phyloP scores from a whole-genome alignment of 2,888 invertebrate species.

The Tricholauxania praeusta region DNA sequence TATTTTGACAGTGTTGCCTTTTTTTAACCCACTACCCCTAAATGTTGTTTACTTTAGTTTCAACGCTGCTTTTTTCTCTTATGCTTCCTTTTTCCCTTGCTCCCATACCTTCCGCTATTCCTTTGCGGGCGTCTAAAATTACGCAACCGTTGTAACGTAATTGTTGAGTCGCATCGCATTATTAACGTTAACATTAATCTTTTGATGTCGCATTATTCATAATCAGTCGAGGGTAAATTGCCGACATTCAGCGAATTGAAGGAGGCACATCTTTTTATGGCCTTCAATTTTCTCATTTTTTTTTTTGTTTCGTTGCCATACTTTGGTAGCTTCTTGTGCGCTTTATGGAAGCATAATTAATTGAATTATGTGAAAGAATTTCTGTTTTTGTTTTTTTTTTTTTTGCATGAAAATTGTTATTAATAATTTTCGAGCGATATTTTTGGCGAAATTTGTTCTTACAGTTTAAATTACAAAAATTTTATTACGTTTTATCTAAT shows the following conservation, averaged over 20 bases:
- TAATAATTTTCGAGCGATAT: too few species aligned
- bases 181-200: conserved; percentile 43
- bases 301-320: neutral
- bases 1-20: conserved; percentile 6
- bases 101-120: too few species aligned
- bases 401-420: too few species aligned
- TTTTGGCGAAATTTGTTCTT: too few species aligned
- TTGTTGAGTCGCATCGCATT: conserved; percentile 22
- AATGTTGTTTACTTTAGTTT: neutral
- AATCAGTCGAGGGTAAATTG: conserved; percentile 37
- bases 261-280: neutral
- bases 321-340: neutral
- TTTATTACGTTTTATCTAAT: too few species aligned
- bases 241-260: neutral
- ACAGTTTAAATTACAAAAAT: too few species aligned
- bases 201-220: conserved; percentile 43
- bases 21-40: too few species aligned
- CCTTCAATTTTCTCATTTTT: too few species aligned
- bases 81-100: too few species aligned
- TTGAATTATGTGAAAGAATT: conserved; percentile 15
- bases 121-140: conserved; percentile 5
- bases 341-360: conserved; percentile 10
- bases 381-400: too few species aligned
- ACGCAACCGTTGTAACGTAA: conserved; percentile 17
- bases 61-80: neutral